These are phyloP conservation scores for Spinus olivaceus DNA, from an alignment of 2,797 vertebrate genomes.

Conservation along the genomic window DNA sequence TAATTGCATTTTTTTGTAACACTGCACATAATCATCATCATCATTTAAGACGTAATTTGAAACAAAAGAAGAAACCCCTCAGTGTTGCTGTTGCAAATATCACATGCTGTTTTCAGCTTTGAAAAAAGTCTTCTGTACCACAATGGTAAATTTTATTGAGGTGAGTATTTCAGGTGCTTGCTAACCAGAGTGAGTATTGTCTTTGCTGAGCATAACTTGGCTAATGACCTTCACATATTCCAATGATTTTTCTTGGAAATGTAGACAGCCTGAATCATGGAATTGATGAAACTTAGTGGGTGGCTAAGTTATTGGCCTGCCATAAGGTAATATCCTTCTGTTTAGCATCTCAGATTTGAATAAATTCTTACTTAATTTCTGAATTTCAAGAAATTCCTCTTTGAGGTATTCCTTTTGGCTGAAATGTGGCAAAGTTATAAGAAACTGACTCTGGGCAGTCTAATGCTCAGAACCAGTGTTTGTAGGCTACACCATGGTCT, in stretches of 20 bases:
- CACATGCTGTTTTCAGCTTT: not conserved
- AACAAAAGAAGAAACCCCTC: not conserved
- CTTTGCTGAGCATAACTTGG: not conserved
- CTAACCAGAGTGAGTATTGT: not conserved
- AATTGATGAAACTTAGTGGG: not conserved
- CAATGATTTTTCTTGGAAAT: not conserved
- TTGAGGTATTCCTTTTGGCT: not conserved
- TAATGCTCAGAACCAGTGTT: not conserved
- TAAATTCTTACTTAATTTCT: not conserved
- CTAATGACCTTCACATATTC: not conserved
- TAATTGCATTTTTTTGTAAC: constrained; percentile 6
- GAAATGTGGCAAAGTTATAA: not conserved
- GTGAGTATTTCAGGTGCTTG: not conserved
- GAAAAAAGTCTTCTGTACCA: not conserved
- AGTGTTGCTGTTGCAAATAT: not conserved
- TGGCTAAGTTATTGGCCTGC: not conserved
- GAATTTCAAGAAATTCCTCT: not conserved
- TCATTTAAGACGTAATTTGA: not conserved
- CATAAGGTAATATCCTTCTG: not conserved
- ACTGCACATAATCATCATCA: not conserved
- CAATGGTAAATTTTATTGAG: not conserved
- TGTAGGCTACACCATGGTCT: not conserved
- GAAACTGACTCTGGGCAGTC: not conserved
- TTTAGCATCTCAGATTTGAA: not conserved
- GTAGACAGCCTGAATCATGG: not conserved